A percentile compares a stretch with the other conserved stretches of the same genome.
phyloP scores from a whole-genome alignment of 2,797 vertebrate species.

The Phoeniculus purpureus region DNA sequence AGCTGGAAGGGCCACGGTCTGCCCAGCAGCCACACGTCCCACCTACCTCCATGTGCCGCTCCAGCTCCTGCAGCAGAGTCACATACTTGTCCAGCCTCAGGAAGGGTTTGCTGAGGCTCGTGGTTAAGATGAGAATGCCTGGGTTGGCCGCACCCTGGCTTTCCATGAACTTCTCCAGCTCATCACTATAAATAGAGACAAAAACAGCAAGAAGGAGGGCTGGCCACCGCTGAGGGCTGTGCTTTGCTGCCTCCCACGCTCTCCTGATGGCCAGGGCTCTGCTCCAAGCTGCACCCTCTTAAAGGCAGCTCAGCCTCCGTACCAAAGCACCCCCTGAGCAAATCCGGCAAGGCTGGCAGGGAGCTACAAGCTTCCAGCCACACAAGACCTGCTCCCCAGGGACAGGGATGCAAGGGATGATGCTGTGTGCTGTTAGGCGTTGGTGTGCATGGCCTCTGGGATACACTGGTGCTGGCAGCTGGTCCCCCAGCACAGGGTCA shows the following conservation, averaged over 20 bases:
- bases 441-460: neutral
- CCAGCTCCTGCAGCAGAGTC: slow-evolving; percentile 92
- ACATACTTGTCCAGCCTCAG: slow-evolving; percentile 96
- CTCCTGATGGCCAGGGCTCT: neutral
- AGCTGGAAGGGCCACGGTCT: neutral
- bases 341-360: neutral
- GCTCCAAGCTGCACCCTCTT: neutral
- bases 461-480: neutral
- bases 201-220: neutral
- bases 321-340: neutral
- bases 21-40: neutral
- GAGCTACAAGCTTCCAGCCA: neutral
- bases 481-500: neutral
- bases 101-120: slow-evolving; percentile 96
- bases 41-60: slow-evolving; percentile 95
- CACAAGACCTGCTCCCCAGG: neutral
- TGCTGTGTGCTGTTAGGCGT: accelerated
- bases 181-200: slow-evolving; percentile 83
- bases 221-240: neutral
- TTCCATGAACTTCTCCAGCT: slow-evolving; percentile 96
- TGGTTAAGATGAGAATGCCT: slow-evolving; percentile 92
- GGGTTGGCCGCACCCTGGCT: slow-evolving; percentile 89
- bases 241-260: neutral
- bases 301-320: neutral
- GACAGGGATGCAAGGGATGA: neutral